A percentile compares a stretch with the other conserved stretches of the same genome.
These are phyloP conservation scores for Danionella cerebrum DNA, from an alignment of 2,113 vertebrate species.

Conservation along the genomic window DNA sequence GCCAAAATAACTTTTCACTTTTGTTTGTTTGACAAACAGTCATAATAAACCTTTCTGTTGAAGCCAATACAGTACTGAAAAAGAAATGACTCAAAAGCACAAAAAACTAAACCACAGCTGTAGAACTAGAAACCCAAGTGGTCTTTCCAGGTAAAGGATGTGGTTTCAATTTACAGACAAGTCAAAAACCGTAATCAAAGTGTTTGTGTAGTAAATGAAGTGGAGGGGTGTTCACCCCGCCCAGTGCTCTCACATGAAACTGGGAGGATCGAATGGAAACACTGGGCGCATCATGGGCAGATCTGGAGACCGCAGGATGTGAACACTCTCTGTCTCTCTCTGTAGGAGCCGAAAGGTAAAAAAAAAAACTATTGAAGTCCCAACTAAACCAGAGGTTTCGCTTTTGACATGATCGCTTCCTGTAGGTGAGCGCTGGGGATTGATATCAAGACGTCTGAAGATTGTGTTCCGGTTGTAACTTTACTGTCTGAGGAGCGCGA, in stretches of 20 bases:
- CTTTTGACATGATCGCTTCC: neutral
- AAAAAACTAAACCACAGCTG: no score
- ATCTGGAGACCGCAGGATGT: constrained; percentile 4
- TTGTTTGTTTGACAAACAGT: no score
- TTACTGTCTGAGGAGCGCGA: neutral
- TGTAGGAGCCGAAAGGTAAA: neutral
- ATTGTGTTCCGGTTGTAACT: neutral
- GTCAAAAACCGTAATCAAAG: neutral
- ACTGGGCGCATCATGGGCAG: neutral
- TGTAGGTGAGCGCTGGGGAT: neutral
- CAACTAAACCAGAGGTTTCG: neutral
- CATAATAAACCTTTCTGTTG: no score
- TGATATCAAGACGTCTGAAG: neutral
- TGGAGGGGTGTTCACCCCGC: no score
- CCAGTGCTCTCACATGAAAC: neutral
- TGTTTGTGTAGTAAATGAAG: neutral
- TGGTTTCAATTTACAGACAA: neutral
- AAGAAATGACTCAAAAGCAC: no score
- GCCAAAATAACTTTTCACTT: no score
- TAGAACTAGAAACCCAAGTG: neutral
- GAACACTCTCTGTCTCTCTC: neutral
- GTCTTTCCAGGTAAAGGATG: neutral
- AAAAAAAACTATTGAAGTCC: neutral
- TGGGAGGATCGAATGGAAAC: no score
- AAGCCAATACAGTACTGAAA: no score